Conservation (phyloP, 2,888 invertebrate species). For the Napeogenes sylphis region DNA sequence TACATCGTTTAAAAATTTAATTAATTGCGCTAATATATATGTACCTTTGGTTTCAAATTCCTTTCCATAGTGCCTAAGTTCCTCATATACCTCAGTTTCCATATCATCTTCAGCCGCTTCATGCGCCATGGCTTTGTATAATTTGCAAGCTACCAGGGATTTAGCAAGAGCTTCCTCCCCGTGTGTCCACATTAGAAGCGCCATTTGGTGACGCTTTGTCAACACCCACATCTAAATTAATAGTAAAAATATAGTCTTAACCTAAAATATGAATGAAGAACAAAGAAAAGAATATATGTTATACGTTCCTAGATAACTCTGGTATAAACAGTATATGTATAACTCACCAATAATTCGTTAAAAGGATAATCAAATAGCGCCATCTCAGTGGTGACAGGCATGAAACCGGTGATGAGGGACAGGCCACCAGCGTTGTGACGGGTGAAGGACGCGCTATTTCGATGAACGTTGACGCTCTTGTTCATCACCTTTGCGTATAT, state of each 20-base stretch:
- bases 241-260: background rate
- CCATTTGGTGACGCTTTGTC: constrained; percentile 98
- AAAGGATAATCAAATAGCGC: constrained; percentile 95
- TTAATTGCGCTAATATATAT: background rate
- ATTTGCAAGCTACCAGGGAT: constrained; percentile 93
- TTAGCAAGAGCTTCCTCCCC: constrained; percentile 99
- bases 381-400: constrained; percentile 87
- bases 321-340: no score
- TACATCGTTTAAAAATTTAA: background rate
- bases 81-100: constrained; percentile 97
- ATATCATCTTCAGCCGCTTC: constrained; percentile 98
- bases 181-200: constrained; percentile 98
- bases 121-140: constrained; percentile 98
- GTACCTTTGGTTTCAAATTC: constrained; percentile 92
- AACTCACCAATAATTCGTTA: constrained; percentile 89
- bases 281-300: background rate
- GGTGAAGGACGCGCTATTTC: constrained; percentile 87
- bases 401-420: constrained; percentile 88
- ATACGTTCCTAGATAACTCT: background rate
- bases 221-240: constrained; percentile 91
- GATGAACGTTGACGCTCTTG: constrained; percentile 88
- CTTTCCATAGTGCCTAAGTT: constrained; percentile 92
- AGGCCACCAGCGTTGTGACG: constrained; percentile 86
- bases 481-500: constrained; percentile 96
- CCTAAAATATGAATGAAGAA: constrained; percentile 2